Base-by-base conservation (phyloP, 2,888 invertebrate species). In the Pterostichus madidus region DNA sequence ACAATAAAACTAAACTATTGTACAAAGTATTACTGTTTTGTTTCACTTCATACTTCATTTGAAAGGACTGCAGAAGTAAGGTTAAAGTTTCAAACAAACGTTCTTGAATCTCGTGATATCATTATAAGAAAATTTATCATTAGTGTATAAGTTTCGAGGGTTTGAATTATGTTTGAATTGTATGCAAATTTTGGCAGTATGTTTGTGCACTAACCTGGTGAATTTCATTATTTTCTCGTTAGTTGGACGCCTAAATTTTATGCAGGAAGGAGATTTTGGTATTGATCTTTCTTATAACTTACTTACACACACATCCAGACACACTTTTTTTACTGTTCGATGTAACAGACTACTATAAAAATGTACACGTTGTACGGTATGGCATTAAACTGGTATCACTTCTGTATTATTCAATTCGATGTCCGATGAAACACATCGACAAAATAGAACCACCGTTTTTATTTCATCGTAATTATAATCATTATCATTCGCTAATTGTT, bases 161-260 rank as follows among this genome's bases (percentile, higher is more conserved):
- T 13, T 71, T 15, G 44, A 44, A 39, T 44, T 71, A 71, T 64
- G 13, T 44, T 39, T 71, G 39, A 13, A 71, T 71, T 71, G 44
- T 71, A 71, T 71, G 68, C 46, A 71, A 71, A 71, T 71, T 44
- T 44, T 17, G 17, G 68, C 68, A 71, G 68, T 71, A 71, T 44
- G 68, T 71, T 71, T 46, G 46, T 71, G 68, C 24, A 64, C n/a
- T 59, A 59, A 24, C 59, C 59, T 59, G 24, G 59, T 35, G 68
- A 44, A 44, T 71, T 13, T 13, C 17, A 71, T 71, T 44, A 71
- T 71, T 71, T 71, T 71, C 68, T 39, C 68, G 46, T 71, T 71
- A 71, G 68, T 44, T 71, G 39, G 64, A 61, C 64, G 13, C 5
- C 17, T 44, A 13, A 71, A 17, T 64, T 35, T 32, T 64, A 13